Conservation (phyloP, 2,888 invertebrate species). For the Smittia sp. region DNA sequence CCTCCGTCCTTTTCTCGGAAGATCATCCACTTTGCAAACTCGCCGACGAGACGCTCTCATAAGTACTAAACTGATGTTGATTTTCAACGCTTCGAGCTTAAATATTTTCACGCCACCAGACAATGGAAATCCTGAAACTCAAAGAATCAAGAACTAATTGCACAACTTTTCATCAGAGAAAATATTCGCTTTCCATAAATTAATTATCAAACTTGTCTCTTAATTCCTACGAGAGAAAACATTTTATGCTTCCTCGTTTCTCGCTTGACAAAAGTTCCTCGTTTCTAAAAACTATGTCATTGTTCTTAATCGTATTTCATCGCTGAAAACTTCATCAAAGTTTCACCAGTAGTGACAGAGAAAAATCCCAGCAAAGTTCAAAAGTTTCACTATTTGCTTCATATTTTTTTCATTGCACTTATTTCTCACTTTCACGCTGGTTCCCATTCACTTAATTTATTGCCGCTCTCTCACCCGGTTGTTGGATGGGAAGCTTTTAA, state of each 20-base stretch:
- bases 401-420: constrained; percentile 21
- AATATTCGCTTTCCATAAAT: neutral
- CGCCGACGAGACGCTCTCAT: too few relatives aligned
- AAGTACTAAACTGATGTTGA: too few relatives aligned
- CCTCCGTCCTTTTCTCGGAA: too few relatives aligned
- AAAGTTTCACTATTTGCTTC: constrained; percentile 8
- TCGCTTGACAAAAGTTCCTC: neutral
- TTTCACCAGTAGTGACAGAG: neutral
- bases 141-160: too few relatives aligned
- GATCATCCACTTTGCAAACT: too few relatives aligned
- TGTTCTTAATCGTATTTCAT: constrained; percentile 12
- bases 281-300: neutral
- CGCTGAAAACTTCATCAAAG: neutral
- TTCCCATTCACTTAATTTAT: constrained; percentile 8
- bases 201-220: constrained; percentile 8
- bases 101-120: too few relatives aligned
- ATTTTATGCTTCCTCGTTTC: neutral
- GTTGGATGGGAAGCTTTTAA: neutral
- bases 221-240: neutral
- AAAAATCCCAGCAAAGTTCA: neutral
- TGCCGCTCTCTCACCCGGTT: neutral
- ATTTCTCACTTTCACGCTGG: neutral
- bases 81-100: too few relatives aligned
- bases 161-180: too few relatives aligned
- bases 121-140: too few relatives aligned